Conservation (phyloP, 2,797 vertebrate genomes). For the Perodicticus potto region DNA sequence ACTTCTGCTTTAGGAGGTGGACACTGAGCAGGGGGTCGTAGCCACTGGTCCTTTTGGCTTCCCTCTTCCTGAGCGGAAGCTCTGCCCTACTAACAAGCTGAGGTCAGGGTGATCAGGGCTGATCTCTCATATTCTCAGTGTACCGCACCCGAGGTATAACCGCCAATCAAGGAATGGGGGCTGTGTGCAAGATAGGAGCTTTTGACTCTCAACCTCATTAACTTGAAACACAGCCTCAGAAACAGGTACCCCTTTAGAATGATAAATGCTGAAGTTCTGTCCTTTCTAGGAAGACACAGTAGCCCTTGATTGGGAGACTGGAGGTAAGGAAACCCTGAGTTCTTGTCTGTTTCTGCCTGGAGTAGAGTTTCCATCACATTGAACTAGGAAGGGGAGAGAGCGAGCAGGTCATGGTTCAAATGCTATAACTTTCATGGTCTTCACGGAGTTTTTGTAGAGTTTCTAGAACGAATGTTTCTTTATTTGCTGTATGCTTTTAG, state of each 20-base stretch:
- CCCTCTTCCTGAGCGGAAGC: neutral
- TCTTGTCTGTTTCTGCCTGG: neutral
- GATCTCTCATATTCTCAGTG: neutral
- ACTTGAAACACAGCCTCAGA: neutral
- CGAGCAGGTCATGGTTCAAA: neutral
- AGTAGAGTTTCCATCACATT: neutral
- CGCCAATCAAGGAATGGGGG: neutral
- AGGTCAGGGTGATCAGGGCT: neutral
- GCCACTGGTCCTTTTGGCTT: neutral
- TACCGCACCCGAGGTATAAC: neutral
- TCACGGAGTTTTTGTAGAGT: neutral
- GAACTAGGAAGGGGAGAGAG: neutral
- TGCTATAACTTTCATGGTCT: neutral
- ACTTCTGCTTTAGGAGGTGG: neutral
- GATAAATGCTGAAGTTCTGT: slow-evolving; percentile 9
- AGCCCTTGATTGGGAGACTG: neutral
- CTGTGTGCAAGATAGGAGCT: neutral
- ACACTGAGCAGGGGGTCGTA: neutral
- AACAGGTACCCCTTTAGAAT: neutral
- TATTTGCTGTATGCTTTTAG: neutral
- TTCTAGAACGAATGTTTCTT: neutral
- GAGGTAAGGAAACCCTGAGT: neutral
- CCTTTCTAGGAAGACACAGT: neutral
- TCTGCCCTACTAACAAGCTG: neutral
- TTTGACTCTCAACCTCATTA: neutral